Evolutionary conservation across 2,113 vertebrate genomes (phyloP).

Genomic region (Spizaetus ornatus): DNA sequence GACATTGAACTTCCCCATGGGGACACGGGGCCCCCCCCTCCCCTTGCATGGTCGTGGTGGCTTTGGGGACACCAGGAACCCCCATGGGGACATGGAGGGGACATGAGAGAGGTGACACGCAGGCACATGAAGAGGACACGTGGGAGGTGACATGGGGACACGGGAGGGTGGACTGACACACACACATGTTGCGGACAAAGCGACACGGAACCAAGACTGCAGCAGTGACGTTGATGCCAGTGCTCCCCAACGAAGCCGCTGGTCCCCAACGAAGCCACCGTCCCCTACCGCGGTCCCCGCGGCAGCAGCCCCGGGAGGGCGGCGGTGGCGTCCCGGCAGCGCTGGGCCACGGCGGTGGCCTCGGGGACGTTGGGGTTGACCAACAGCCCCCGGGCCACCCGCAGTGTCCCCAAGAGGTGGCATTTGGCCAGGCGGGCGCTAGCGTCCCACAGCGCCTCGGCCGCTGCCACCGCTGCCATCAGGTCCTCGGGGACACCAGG

Average conservation of each 20-base stretch:
- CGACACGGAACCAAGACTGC: neutral
- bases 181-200: neutral
- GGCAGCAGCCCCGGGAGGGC: neutral
- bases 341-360: neutral
- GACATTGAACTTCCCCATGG: neutral
- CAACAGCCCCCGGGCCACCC: neutral
- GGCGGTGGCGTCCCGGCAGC: neutral
- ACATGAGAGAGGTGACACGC: neutral
- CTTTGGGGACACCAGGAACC: neutral
- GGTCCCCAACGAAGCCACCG: neutral
- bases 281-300: accelerated
- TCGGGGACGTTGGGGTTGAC: accelerated
- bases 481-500: neutral
- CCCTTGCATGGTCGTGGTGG: neutral
- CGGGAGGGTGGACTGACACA: neutral
- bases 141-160: neutral
- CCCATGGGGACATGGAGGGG: neutral
- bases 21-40: accelerated
- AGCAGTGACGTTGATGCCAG: neutral
- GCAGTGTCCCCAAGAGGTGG: neutral
- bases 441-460: neutral
- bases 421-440: neutral
- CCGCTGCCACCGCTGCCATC: neutral
- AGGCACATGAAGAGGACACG: neutral
- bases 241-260: neutral